Evolutionary conservation across 30 jellyfish, hydroid and myxozoan species (phyloP).

Genomic region (Aurelia sp.): DNA sequence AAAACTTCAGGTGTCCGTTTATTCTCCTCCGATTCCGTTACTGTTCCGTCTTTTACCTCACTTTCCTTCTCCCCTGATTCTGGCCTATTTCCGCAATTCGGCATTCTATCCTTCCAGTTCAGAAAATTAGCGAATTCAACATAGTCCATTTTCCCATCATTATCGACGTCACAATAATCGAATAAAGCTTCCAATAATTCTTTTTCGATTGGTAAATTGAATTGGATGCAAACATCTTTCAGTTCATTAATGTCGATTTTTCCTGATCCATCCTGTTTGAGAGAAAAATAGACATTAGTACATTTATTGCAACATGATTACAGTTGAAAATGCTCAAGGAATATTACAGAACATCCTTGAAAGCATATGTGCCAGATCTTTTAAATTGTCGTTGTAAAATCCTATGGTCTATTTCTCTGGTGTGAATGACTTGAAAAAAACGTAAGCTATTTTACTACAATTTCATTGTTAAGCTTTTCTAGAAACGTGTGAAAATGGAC

Average conservation of each 20-base stretch:
- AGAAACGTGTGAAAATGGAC: too few species aligned
- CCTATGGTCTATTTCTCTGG: too few species aligned
- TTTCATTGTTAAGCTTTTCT: too few species aligned
- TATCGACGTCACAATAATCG: constrained; percentile 76
- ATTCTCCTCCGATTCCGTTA: not conserved
- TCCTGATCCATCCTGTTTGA: constrained; percentile 83
- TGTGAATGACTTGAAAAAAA: too few species aligned
- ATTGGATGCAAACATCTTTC: constrained; percentile 74
- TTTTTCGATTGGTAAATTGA: constrained; percentile 77
- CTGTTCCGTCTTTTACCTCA: not conserved
- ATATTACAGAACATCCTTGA: too few species aligned
- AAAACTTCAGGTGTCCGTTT: constrained; percentile 9
- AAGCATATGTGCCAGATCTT: too few species aligned
- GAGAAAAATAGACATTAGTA: too few species aligned
- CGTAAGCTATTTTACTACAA: too few species aligned
- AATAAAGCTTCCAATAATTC: constrained; percentile 73
- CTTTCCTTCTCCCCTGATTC: not conserved
- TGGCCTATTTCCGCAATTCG: constrained; percentile 28
- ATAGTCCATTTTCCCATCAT: constrained; percentile 82
- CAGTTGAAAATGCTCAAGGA: too few species aligned
- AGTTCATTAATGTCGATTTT: constrained; percentile 75
- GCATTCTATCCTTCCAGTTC: constrained; percentile 90
- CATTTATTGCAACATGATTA: too few species aligned
- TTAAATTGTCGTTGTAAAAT: too few species aligned
- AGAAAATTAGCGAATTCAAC: constrained; percentile 79